Base-by-base conservation (phyloP, 2,113 vertebrate species). In the Psettodes erumei region DNA sequence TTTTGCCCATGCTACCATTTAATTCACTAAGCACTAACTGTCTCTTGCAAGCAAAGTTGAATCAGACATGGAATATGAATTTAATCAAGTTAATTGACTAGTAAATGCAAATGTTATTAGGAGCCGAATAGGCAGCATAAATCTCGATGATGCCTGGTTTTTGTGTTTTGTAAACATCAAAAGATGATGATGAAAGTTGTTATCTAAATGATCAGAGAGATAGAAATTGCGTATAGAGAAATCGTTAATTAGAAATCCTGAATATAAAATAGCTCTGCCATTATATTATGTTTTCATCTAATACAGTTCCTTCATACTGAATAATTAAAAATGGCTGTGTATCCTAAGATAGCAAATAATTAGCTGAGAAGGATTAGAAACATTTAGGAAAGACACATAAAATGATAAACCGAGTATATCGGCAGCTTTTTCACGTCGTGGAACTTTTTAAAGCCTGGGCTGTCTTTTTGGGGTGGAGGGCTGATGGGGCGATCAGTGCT, bases 31-130 rank as follows among this genome's bases (percentile, higher is more conserved):
- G 84, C 82, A 82, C 81, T 80, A 77, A 83, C 71, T 71, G 69
- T 65, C 79, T 77, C 64, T 47, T 15, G 35, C 63, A 66, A 70
- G 74, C 78, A 75, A 81, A 87, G 83, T 84, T 69, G 77, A 85
- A 88, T 83, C 81, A 76, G 64, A 88, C 81, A 83, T 61, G 56
- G 79, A 89, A 90, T 77, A 80, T 84, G 83, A 88, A 90, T 88
- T 84, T 88, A 89, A 91, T 92, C 84, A 90, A 87, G 82, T 85
- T 90, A 92, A 93, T 90, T 92, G 82, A 88, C 90, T 88, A 85
- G 88, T 91, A 93, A 90, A 91, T 86, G 82, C 79, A 90, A 90
- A 89, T 76, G 77, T 72, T 89, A 89, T 91, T 90, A 83, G 67
- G 75, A 82, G 75, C 38, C 35, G 27, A 87, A 81, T 59, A 82